A percentile compares a stretch with the other conserved stretches of the same genome.
Conservation (phyloP, 2,113 vertebrate genomes). For the Centrocercus urophasianus region DNA sequence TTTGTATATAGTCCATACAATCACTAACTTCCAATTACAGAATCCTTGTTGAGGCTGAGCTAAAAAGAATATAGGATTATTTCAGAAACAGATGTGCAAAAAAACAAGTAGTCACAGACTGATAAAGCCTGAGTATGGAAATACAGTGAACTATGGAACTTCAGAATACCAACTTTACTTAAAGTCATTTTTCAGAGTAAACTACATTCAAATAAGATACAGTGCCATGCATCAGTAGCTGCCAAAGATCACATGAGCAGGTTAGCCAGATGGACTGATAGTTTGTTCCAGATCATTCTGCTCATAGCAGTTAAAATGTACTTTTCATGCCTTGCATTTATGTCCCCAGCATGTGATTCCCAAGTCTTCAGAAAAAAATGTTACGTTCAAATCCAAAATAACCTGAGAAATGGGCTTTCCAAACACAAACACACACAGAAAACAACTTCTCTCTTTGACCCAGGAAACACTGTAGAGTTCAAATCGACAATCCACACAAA, state of each 20-base stretch:
- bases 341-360: not conserved
- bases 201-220: not conserved
- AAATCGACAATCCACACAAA: slow-evolving; percentile 6
- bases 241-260: not conserved
- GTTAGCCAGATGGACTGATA: not conserved
- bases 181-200: slow-evolving; percentile 1
- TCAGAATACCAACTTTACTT: not conserved
- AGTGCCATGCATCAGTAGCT: not conserved
- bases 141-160: not conserved
- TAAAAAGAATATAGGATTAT: not conserved
- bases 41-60: not conserved
- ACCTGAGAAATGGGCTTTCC: slow-evolving; percentile 42
- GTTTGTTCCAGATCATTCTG: slow-evolving; percentile 2
- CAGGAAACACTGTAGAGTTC: not conserved
- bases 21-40: not conserved
- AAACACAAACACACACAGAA: not conserved
- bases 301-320: not conserved
- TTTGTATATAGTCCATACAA: slow-evolving; percentile 1
- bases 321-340: slow-evolving; percentile 3
- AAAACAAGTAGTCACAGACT: not conserved
- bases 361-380: slow-evolving; percentile 10
- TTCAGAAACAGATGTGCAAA: slow-evolving; percentile 6
- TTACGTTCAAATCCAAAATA: slow-evolving; percentile 31
- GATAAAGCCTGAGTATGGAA: not conserved
- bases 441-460: not conserved